Percentiles rank a stretch among this genome's conserved stretches.
Evolutionary conservation across 2,888 invertebrate genomes (phyloP).

Genomic region (Parnassius smintheus): DNA sequence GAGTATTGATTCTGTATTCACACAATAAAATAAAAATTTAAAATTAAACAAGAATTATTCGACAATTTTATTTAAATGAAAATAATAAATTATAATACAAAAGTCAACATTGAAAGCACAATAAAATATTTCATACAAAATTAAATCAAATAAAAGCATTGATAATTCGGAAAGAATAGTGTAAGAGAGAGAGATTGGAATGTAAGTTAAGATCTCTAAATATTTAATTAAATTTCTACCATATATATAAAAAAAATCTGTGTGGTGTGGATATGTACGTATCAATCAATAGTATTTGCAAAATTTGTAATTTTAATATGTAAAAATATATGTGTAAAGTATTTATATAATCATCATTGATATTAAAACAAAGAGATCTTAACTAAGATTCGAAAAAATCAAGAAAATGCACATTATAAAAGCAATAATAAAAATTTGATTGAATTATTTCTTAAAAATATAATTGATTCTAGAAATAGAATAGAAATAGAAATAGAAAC

Average conservation of each 20-base stretch:
- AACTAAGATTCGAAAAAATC: slow-evolving; percentile 36
- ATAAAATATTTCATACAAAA: slow-evolving; percentile 30
- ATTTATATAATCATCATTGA: not conserved
- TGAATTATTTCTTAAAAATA: slow-evolving; percentile 3
- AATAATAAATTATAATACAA: slow-evolving; percentile 48
- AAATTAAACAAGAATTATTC: slow-evolving; percentile 34
- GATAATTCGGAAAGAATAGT: slow-evolving; percentile 17
- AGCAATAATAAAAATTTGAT: slow-evolving; percentile 30
- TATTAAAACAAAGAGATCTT: slow-evolving; percentile 37
- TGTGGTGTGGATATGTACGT: no score
- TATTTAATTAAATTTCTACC: no score
- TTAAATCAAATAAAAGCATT: slow-evolving; percentile 19
- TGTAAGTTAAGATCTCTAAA: slow-evolving; percentile 22
- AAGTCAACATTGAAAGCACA: slow-evolving; percentile 45
- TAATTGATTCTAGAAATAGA: slow-evolving; percentile 4
- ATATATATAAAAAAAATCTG: no score
- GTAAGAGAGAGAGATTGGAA: slow-evolving; percentile 5
- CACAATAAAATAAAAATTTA: no score
- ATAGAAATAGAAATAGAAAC: no score
- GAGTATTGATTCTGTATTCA: no score
- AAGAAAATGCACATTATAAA: slow-evolving; percentile 41
- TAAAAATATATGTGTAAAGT: no score
- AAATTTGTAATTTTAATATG: no score
- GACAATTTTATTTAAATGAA: slow-evolving; percentile 48
- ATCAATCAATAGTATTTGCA: no score